Percentiles rank a stretch among this genome's conserved stretches.
Conservation (phyloP, 1,140 invertebrate species). For the Berghia stephanieae region DNA sequence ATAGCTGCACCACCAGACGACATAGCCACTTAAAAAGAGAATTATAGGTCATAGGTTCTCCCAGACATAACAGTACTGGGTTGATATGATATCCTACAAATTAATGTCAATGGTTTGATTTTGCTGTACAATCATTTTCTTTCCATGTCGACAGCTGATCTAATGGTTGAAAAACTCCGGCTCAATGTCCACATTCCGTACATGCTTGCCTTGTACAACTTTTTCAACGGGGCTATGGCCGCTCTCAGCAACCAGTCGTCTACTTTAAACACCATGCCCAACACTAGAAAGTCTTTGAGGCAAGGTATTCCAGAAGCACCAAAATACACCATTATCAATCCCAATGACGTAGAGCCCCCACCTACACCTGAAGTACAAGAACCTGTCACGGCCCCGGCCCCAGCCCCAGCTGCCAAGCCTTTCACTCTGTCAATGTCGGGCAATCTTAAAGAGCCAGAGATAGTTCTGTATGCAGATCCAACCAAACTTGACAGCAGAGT, state of each 20-base stretch:
- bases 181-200: conserved; percentile 81
- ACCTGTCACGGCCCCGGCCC: background rate
- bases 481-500: conserved; percentile 77
- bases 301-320: too few species aligned
- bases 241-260: conserved; percentile 25
- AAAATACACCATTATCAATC: too few species aligned
- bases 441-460: conserved; percentile 77
- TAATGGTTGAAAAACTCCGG: conserved; percentile 77
- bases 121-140: too few species aligned
- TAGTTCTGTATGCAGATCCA: conserved; percentile 79
- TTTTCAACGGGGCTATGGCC: conserved; percentile 60
- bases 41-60: too few species aligned
- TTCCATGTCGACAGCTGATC: conserved; percentile 69
- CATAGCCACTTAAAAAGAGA: too few species aligned
- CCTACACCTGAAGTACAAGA: background rate
- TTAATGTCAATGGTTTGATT: too few species aligned
- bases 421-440: conserved; percentile 51
- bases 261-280: too few species aligned
- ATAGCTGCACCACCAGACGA: too few species aligned
- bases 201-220: conserved; percentile 74
- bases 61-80: too few species aligned
- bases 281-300: too few species aligned
- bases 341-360: too few species aligned
- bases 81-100: too few species aligned
- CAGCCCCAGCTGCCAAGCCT: conserved; percentile 32